Conservation (phyloP, 1,140 invertebrate species). For the Eriosoma lanigerum region DNA sequence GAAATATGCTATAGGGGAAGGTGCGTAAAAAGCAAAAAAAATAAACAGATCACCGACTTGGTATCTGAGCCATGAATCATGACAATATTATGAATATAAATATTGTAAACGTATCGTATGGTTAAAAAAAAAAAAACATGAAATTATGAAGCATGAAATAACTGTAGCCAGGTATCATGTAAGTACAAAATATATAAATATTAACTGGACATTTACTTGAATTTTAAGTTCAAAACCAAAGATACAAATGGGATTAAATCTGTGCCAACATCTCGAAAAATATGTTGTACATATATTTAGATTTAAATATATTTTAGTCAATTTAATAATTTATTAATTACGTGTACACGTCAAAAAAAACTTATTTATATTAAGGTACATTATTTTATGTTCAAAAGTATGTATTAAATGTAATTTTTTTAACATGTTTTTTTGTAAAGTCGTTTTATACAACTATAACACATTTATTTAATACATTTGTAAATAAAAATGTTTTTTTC, state of each 20-base stretch:
- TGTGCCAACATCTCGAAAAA: slow-evolving; percentile 35
- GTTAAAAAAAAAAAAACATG: not conserved
- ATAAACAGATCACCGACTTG: slow-evolving; percentile 55
- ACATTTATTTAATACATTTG: slow-evolving; percentile 5
- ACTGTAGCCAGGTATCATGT: not conserved
- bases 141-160: not conserved
- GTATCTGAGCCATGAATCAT: slow-evolving; percentile 39
- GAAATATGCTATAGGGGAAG: slow-evolving; percentile 82
- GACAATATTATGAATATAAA: slow-evolving; percentile 4
- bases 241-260: slow-evolving; percentile 21
- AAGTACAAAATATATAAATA: not conserved
- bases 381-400: not conserved
- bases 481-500: slow-evolving; percentile 22
- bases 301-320: slow-evolving; percentile 26
- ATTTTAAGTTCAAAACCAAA: not conserved
- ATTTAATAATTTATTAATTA: slow-evolving; percentile 33
- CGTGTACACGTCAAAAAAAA: not conserved
- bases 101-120: slow-evolving; percentile 8
- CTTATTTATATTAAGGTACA: not conserved
- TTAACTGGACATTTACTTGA: too few relatives aligned
- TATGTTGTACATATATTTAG: slow-evolving; percentile 27
- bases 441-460: slow-evolving; percentile 10
- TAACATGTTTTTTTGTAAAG: slow-evolving; percentile 4
- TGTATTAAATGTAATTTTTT: not conserved
- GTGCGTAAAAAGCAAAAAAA: slow-evolving; percentile 73